Evolutionary conservation across 2,113 vertebrate genomes (phyloP), one percentile per base, ranked within the genome.

Genomic region (Lutjanus erythropterus): DNA sequence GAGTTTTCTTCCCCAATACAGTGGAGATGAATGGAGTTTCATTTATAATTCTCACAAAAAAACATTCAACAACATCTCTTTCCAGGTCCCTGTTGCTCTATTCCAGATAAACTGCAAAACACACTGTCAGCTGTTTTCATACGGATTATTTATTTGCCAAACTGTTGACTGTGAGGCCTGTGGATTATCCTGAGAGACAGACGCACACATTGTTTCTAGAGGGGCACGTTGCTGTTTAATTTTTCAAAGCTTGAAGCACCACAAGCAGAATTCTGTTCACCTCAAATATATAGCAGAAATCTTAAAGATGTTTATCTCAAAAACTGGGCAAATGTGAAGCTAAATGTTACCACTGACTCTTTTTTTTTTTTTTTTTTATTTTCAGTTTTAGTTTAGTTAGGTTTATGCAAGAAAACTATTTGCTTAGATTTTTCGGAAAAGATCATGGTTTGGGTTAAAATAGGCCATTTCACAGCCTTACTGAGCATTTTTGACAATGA

Each of bases 81-180:
- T 58, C 41, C 18, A 58, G n/a, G 27, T 19, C 18, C 10, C 55
- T 14, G 12, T 64, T 53, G 19, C 18, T n/a, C 14, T 53, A 23
- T 12, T n/a, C 14, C 14, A n/a, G n/a, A 68, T 47, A 29, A 60
- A 59, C 35, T 12, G 23, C 56, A 42, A 23, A 76, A 70, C 55
- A 50, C 31, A 39, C 0, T 12, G 68, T 73, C 56, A 25, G 53
- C 46, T 16, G 44, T 55, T 62, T 47, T 23, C 37, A 25, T 2
- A 19, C 19, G 46, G 25, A 35, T 65, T 59, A 50, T 71, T 66
- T 53, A 53, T 66, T 41, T 21, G 27, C 15, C 6, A 55, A 59
- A 47, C 12, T 29, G 44, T 79, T 41, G 23, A 62, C 69, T 67
- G 23, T 58, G 50, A 59, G 14, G 27, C 62, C 37, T 62, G 29